These are phyloP conservation scores for Neoaliturus tenellus DNA, from an alignment of 2,888 invertebrate genomes.

Conservation along the genomic window DNA sequence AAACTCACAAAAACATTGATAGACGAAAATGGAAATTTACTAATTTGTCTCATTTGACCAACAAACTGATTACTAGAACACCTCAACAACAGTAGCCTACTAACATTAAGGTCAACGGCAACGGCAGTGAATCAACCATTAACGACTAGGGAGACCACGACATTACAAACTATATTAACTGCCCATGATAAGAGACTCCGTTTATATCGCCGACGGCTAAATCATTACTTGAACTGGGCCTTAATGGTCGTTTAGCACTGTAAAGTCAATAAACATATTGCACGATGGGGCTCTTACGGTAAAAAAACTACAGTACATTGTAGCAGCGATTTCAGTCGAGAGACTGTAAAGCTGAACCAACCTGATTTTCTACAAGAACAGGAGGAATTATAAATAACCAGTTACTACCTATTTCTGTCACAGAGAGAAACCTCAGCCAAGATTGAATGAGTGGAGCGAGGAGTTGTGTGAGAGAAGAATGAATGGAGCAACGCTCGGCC, in stretches of 20 bases:
- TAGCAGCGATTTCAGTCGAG: neutral
- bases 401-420: conserved; percentile 3
- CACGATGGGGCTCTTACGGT: too few relatives aligned
- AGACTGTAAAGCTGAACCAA: neutral
- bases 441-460: conserved; percentile 3
- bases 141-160: neutral
- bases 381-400: neutral
- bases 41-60: too few relatives aligned
- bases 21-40: too few relatives aligned
- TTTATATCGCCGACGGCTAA: neutral
- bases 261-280: too few relatives aligned
- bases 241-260: too few relatives aligned
- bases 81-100: neutral
- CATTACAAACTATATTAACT: neutral
- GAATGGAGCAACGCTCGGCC: neutral
- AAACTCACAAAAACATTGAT: too few relatives aligned
- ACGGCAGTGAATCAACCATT: neutral
- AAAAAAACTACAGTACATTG: too few relatives aligned
- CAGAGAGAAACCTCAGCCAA: neutral
- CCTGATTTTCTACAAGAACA: neutral
- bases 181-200: neutral
- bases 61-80: neutral
- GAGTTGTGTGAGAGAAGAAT: neutral
- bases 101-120: neutral
- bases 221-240: too few relatives aligned